Base-by-base conservation (phyloP, 2,888 invertebrate species). In the Marronus borbonicus region DNA sequence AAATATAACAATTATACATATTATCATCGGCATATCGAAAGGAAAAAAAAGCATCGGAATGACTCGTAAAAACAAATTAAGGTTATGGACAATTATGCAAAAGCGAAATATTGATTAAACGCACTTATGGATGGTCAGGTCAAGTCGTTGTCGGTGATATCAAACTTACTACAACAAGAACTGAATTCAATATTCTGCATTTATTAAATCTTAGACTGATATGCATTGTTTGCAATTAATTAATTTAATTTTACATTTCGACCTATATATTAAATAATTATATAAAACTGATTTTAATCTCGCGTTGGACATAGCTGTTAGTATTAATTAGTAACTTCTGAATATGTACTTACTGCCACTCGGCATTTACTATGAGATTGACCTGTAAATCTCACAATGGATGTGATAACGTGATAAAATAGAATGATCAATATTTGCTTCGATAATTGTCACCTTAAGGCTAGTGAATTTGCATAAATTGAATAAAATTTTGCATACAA, bases 21-120 rank as follows among this genome's bases (percentile, higher is more conserved):
- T 5, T 36, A 44, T 44, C 12, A 44, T 44, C 44, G 12, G 44
- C 44, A 12, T 44, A 44, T 12, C 7, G 1, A 44, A 36, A 36
- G 31, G 24, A 1, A 36, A 44, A 44, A 44, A 44, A 44, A 12
- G 10, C 12, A 24, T 31, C 12, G 31, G 31, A 62, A 10, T 28
- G 62, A 62, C 62, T 62, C 62, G 62, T 28, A 55, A 55, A 44
- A 44, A 44, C 44, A 44, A 44, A 44, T 44, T 44, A 44, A 44
- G 1, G 44, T 44, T 44, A 44, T 44, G 44, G 12, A 12, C 44
- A 44, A 44, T 44, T 44, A 44, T 44, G 44, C 12, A 44, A 44
- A 44, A 44, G 10, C 1, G 5, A 44, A 44, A 44, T 8, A 44
- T 44, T 44, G 44, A 44, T 44, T 44, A 44, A 44, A 44, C 12